A percentile compares a stretch with the other conserved stretches of the same genome.
phyloP scores from a whole-genome alignment of 1,140 invertebrate species.

The Araneus ventricosus region DNA sequence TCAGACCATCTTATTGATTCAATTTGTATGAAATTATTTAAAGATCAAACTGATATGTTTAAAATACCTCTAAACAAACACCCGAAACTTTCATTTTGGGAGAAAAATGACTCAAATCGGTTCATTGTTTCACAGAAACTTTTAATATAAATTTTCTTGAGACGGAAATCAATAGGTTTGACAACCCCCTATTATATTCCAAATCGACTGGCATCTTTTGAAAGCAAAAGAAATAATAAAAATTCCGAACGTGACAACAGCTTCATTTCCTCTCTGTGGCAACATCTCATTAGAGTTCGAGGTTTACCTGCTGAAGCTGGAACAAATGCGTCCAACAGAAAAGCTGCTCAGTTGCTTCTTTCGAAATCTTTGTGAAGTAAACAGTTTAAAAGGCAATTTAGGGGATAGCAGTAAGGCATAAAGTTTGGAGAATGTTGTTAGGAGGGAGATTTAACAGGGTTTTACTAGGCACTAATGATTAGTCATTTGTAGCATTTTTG shows the following conservation, averaged over 20 bases:
- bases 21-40: too few species aligned
- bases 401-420: neutral
- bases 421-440: neutral
- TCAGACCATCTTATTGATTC: too few species aligned
- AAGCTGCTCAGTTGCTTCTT: neutral
- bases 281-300: conserved; percentile 9
- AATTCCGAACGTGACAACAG: conserved; percentile 39
- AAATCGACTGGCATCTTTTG: neutral
- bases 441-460: neutral
- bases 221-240: neutral
- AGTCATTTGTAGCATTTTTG: too few species aligned
- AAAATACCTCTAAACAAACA: too few species aligned
- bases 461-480: neutral
- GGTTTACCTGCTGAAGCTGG: neutral
- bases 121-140: too few species aligned
- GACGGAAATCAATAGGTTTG: too few species aligned
- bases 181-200: too few species aligned
- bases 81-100: too few species aligned
- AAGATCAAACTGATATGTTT: too few species aligned
- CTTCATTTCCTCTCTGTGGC: neutral
- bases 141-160: too few species aligned
- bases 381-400: conserved; percentile 32
- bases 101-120: too few species aligned
- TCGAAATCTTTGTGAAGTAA: conserved; percentile 24
- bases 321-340: neutral